Percentiles rank a stretch among this genome's conserved stretches.
Conservation (phyloP, 1,140 invertebrate genomes). For the Eupristina koningsbergeri region DNA sequence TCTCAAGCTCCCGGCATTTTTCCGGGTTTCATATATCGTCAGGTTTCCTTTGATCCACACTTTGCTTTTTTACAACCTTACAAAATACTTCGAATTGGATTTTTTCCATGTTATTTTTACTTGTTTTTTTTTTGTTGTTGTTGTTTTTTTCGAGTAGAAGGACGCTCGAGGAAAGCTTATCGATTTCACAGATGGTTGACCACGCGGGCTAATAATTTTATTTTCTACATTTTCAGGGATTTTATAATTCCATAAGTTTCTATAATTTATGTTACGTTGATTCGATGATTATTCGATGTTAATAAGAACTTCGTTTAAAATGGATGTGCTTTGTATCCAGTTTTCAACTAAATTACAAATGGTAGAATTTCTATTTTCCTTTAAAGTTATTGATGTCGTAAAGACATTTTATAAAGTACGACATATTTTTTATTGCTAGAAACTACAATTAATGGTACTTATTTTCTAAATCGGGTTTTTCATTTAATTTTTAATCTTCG, state of each 20-base stretch:
- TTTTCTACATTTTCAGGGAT: background rate
- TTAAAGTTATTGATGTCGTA: background rate
- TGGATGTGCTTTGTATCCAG: background rate
- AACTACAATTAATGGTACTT: background rate
- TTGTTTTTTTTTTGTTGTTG: too few relatives aligned
- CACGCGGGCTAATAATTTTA: conserved; percentile 21
- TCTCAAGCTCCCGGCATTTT: conserved; percentile 39
- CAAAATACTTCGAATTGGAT: conserved; percentile 37
- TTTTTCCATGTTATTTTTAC: too few relatives aligned
- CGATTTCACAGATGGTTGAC: conserved; percentile 46
- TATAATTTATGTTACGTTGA: background rate
- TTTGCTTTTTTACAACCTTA: conserved; percentile 30
- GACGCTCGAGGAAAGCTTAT: conserved; percentile 12
- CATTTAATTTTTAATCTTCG: too few relatives aligned
- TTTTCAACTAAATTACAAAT: background rate
- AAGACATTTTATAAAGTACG: background rate
- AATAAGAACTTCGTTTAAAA: background rate
- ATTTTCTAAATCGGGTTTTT: background rate
- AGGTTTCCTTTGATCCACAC: conserved; percentile 42
- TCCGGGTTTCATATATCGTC: conserved; percentile 39
- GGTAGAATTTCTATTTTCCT: background rate
- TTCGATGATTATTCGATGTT: background rate
- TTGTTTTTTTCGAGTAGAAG: background rate
- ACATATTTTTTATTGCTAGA: background rate
- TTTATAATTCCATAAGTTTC: background rate